Conservation (phyloP, 2,797 vertebrate species). For the Lepidocolaptes lacrymiger region DNA sequence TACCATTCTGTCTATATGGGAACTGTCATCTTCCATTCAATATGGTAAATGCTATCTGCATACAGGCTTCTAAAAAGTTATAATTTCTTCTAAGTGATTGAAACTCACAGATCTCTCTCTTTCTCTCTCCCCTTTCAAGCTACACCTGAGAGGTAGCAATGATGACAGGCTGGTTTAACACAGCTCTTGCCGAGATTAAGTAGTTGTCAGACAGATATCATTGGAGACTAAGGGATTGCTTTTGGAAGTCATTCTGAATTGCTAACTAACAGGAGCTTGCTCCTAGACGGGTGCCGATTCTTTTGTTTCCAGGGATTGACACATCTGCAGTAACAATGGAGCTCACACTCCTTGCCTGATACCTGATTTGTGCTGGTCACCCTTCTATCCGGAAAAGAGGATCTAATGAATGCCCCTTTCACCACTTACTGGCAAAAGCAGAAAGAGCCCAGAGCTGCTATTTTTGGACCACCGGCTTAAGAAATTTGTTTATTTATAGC, state of each 20-base stretch:
- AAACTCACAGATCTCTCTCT: slow-evolving; percentile 69
- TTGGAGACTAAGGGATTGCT: slow-evolving; percentile 78
- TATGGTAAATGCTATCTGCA: slow-evolving; percentile 73
- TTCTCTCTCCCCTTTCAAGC: slow-evolving; percentile 66
- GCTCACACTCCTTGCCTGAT: not conserved
- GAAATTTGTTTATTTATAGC: slow-evolving; percentile 26
- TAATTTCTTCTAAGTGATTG: slow-evolving; percentile 77
- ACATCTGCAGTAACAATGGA: slow-evolving; percentile 52
- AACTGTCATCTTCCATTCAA: slow-evolving; percentile 74
- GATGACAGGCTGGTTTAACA: slow-evolving; percentile 82
- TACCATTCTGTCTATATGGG: slow-evolving; percentile 68
- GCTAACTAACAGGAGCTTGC: slow-evolving; percentile 75
- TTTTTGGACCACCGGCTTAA: not conserved
- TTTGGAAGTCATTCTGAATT: slow-evolving; percentile 80
- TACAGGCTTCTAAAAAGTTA: slow-evolving; percentile 74
- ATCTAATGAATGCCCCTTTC: slow-evolving; percentile 16
- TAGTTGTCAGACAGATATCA: slow-evolving; percentile 83
- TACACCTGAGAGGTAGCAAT: slow-evolving; percentile 65
- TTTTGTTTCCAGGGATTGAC: slow-evolving; percentile 57
- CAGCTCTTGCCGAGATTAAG: slow-evolving; percentile 82
- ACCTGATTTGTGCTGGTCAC: not conserved
- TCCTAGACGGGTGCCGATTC: slow-evolving; percentile 47
- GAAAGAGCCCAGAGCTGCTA: not conserved
- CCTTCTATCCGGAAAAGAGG: not conserved
- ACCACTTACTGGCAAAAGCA: slow-evolving; percentile 25